These are phyloP conservation scores for Serrognathus titanus DNA, from an alignment of 2,888 invertebrate genomes.

Conservation along the genomic window DNA sequence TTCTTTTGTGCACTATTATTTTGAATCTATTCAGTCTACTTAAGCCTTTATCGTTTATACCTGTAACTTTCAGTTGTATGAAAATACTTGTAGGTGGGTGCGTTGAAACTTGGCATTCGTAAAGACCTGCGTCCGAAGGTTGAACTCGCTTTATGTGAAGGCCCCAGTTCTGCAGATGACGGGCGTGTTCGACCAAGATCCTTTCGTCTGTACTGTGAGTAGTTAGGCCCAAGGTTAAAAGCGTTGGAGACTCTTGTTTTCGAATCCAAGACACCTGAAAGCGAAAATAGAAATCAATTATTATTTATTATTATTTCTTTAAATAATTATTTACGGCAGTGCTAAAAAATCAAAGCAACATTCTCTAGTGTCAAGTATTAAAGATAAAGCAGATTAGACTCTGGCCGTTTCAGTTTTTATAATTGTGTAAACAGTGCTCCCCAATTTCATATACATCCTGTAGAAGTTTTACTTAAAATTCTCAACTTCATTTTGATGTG, in stretches of 20 bases:
- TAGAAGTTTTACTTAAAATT: too few relatives aligned
- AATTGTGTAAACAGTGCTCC: background rate
- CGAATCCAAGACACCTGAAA: slow-evolving; percentile 67
- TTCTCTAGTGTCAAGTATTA: too few relatives aligned
- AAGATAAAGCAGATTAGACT: background rate
- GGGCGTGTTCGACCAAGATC: slow-evolving; percentile 60
- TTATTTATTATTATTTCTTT: too few relatives aligned
- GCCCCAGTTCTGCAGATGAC: slow-evolving; percentile 62
- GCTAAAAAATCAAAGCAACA: too few relatives aligned
- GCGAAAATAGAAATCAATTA: background rate
- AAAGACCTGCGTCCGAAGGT: slow-evolving; percentile 66
- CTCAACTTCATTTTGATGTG: too few relatives aligned
- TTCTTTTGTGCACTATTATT: too few relatives aligned
- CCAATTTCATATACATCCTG: background rate
- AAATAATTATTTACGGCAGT: too few relatives aligned
- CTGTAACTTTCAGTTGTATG: slow-evolving; percentile 69
- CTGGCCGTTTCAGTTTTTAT: background rate
- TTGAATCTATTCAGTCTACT: too few relatives aligned
- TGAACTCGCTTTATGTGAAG: slow-evolving; percentile 67
- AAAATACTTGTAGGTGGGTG: slow-evolving; percentile 74
- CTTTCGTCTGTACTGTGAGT: slow-evolving; percentile 66
- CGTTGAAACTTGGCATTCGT: slow-evolving; percentile 78
- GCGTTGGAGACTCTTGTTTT: slow-evolving; percentile 57
- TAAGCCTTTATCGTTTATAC: slow-evolving; percentile 45
- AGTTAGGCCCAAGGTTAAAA: slow-evolving; percentile 63